Evolutionary conservation across 2,113 vertebrate genomes (phyloP).

Genomic region (Entelurus aequoreus): DNA sequence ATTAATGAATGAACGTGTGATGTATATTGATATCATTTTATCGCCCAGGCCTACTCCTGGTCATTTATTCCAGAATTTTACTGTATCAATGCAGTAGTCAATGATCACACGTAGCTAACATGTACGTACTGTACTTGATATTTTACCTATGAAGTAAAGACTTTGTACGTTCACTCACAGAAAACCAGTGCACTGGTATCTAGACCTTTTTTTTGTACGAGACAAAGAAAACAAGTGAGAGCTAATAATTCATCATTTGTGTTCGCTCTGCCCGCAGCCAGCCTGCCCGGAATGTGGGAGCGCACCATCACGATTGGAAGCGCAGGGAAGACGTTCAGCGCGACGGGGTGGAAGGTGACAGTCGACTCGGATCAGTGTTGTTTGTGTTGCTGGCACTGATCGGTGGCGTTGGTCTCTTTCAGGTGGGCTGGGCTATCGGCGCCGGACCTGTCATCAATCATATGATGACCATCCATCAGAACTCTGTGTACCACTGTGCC

Average conservation of each 20-base stretch:
- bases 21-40: no score
- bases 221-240: no score
- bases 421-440: slow-evolving; percentile 92
- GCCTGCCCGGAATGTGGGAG: slow-evolving; percentile 92
- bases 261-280: slow-evolving; percentile 71
- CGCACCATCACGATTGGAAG: slow-evolving; percentile 85
- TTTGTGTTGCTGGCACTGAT: background rate
- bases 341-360: slow-evolving; percentile 91
- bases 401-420: background rate
- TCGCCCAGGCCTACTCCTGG: no score
- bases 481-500: slow-evolving; percentile 83
- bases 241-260: background rate
- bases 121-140: no score
- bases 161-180: no score
- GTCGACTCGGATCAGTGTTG: background rate
- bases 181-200: no score
- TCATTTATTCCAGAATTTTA: no score
- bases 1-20: no score
- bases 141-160: no score
- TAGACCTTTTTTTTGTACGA: no score
- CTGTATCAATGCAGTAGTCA: no score
- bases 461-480: slow-evolving; percentile 84
- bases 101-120: no score
- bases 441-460: slow-evolving; percentile 78
- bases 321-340: slow-evolving; percentile 89